Percentiles rank a stretch among this genome's conserved stretches.
phyloP scores from a whole-genome alignment of 2,888 invertebrate species.

The Synergus laeviventris region DNA sequence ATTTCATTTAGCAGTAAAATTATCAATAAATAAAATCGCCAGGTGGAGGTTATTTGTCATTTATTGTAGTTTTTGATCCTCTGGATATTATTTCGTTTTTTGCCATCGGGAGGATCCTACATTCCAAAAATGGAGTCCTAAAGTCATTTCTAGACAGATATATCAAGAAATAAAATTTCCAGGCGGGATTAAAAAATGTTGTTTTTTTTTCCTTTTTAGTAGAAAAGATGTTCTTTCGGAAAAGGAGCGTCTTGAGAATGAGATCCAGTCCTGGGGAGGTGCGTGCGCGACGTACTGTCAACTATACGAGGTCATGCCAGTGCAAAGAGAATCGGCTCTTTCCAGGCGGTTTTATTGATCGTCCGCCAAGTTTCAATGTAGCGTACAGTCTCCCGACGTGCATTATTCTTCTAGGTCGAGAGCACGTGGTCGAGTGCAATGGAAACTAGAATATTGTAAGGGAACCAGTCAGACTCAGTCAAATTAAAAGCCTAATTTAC shows the following conservation, averaged over 20 bases:
- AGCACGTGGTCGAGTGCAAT: slow-evolving; percentile 13
- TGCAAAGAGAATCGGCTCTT: slow-evolving; percentile 39
- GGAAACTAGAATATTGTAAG: slow-evolving; percentile 6
- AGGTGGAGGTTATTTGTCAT: background rate
- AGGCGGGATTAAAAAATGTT: too few relatives aligned
- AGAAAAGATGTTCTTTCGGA: background rate
- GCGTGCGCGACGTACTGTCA: slow-evolving; percentile 35
- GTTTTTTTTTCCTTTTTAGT: background rate
- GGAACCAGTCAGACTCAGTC: background rate
- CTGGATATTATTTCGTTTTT: background rate
- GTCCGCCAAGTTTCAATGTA: slow-evolving; percentile 35
- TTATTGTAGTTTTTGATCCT: background rate
- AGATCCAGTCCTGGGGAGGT: slow-evolving; percentile 12
- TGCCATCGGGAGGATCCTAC: background rate
- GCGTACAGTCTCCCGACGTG: slow-evolving; percentile 33
- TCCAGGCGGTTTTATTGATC: slow-evolving; percentile 38
- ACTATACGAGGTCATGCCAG: slow-evolving; percentile 37
- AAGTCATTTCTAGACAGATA: background rate
- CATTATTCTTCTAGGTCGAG: slow-evolving; percentile 37
- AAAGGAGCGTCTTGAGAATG: background rate
- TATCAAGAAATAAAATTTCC: background rate
- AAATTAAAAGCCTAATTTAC: background rate
- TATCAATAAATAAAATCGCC: background rate
- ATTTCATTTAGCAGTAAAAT: background rate
- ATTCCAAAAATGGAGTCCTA: background rate